A percentile compares a stretch with the other conserved stretches of the same genome.
Conservation (phyloP, 2,113 vertebrate species). For the Microcebus tavaratra region DNA sequence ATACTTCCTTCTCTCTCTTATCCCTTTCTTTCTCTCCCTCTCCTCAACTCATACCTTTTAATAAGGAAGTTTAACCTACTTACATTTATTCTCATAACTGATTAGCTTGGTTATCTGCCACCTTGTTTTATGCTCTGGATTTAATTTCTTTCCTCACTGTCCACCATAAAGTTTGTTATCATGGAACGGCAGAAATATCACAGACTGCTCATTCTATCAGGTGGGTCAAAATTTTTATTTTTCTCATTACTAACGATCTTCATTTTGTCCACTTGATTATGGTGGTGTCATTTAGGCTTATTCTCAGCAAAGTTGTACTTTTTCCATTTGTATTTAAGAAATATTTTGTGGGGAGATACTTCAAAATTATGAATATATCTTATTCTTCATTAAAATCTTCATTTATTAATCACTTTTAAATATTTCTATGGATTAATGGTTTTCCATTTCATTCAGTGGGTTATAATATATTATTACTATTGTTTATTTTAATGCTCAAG, state of each 20-base stretch:
- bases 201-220: background rate
- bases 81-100: background rate
- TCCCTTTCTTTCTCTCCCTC: background rate
- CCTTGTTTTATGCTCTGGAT: background rate
- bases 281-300: background rate
- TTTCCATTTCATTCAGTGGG: background rate
- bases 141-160: background rate
- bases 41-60: background rate
- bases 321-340: background rate
- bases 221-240: background rate
- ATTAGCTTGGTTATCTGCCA: background rate
- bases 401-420: background rate
- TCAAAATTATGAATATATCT: background rate
- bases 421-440: background rate
- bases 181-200: too few relatives aligned
- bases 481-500: background rate
- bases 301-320: background rate
- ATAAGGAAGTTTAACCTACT: background rate
- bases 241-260: background rate
- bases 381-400: background rate
- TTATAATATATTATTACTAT: background rate
- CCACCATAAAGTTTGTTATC: background rate
- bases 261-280: background rate
- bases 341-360: background rate
- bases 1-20: too few relatives aligned